phyloP scores from a whole-genome alignment of 2,888 invertebrate genomes.

The Caenorhabditis virilis region DNA sequence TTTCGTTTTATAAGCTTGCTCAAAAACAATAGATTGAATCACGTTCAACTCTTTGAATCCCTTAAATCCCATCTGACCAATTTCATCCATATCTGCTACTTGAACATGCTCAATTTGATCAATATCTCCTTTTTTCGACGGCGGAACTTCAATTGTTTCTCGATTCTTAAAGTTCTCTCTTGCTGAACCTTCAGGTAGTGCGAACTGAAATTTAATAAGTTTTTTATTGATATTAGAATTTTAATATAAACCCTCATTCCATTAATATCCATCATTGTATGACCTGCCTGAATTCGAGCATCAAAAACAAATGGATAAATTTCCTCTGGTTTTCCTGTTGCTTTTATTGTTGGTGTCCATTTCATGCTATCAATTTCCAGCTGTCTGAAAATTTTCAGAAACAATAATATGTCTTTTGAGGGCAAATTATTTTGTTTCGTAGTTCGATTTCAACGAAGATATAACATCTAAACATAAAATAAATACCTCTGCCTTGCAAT shows the following conservation, averaged over 20 bases:
- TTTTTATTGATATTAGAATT: background rate
- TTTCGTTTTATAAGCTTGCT: slow-evolving; percentile 91
- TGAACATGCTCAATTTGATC: slow-evolving; percentile 73
- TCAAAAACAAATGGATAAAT: slow-evolving; percentile 88
- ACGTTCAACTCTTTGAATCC: slow-evolving; percentile 85
- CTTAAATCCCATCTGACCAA: slow-evolving; percentile 85
- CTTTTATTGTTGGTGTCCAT: slow-evolving; percentile 58
- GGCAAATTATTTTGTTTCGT: too few species aligned
- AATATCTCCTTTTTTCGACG: slow-evolving; percentile 62
- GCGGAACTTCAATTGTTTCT: slow-evolving; percentile 79
- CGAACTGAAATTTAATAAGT: slow-evolving; percentile 70
- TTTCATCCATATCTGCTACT: slow-evolving; percentile 75
- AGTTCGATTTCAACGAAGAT: too few species aligned
- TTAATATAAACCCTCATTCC: slow-evolving; percentile 75
- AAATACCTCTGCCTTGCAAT: slow-evolving; percentile 38
- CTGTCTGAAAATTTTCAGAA: slow-evolving; percentile 66
- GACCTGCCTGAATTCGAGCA: slow-evolving; percentile 77
- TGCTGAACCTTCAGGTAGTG: slow-evolving; percentile 81
- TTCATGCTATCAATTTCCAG: slow-evolving; percentile 68
- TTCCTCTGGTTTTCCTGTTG: slow-evolving; percentile 51
- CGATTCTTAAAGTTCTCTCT: slow-evolving; percentile 79
- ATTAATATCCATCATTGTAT: slow-evolving; percentile 79
- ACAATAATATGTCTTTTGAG: background rate
- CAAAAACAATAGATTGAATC: slow-evolving; percentile 93
- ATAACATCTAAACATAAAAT: background rate